These are phyloP conservation scores for Notechis scutatus DNA, from an alignment of 2,113 vertebrate genomes.

Conservation along the genomic window DNA sequence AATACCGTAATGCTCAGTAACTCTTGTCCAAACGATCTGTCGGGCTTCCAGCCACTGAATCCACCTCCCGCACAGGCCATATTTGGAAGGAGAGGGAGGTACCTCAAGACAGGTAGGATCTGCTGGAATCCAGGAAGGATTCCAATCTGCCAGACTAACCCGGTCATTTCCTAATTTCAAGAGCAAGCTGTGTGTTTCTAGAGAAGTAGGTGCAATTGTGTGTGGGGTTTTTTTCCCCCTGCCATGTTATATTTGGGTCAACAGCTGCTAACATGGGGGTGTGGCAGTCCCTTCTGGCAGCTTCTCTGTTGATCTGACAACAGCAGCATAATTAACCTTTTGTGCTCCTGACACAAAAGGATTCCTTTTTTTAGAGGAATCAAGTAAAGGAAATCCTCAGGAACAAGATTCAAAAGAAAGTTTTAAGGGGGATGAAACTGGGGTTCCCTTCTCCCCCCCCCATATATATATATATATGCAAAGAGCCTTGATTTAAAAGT, in stretches of 20 bases:
- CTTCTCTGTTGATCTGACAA: neutral
- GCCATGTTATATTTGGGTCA: neutral
- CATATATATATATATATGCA: too few relatives aligned
- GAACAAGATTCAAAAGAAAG: neutral
- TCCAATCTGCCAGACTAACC: neutral
- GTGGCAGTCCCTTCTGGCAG: neutral
- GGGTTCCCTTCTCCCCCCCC: too few relatives aligned
- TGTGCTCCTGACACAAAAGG: neutral
- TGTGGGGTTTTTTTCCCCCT: neutral
- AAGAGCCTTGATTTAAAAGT: neutral
- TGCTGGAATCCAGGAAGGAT: constrained; percentile 12
- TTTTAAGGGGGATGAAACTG: neutral
- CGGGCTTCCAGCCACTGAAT: accelerated
- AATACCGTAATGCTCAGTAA: neutral
- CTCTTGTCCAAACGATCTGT: accelerated
- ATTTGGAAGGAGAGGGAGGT: neutral
- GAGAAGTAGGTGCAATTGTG: neutral
- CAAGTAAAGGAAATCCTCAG: neutral
- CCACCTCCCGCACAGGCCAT: neutral
- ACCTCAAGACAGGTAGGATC: constrained; percentile 26
- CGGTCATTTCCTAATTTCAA: constrained; percentile 20
- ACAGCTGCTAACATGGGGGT: neutral
- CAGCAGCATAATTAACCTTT: neutral
- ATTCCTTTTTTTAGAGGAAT: neutral
- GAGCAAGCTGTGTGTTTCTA: neutral